Percentiles rank a stretch among this genome's conserved stretches.
phyloP scores from a whole-genome alignment of 2,888 invertebrate species.

The Sphaerophoria rueppellii region DNA sequence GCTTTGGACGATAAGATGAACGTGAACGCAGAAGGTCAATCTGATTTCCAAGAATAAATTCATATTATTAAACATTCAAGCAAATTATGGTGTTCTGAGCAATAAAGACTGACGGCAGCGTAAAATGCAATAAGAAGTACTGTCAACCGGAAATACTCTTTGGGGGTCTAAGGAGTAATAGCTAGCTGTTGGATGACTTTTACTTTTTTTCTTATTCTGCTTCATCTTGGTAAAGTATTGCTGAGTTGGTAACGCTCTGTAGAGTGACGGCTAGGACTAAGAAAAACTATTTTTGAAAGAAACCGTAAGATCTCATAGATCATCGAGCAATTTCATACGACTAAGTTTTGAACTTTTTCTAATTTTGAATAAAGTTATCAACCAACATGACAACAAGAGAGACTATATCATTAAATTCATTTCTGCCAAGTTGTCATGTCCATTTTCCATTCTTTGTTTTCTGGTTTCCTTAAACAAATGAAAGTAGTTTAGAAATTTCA shows the following conservation, averaged over 20 bases:
- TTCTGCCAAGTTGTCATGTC: conserved; percentile 4
- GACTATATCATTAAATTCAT: neutral
- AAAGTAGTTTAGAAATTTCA: neutral
- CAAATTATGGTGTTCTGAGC: no score
- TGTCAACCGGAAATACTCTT: neutral
- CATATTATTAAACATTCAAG: no score
- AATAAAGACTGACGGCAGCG: neutral
- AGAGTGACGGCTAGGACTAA: no score
- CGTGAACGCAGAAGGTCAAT: neutral
- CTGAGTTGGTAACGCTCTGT: no score
- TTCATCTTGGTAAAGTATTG: neutral
- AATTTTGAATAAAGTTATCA: neutral
- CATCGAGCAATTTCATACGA: neutral
- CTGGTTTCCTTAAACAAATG: neutral
- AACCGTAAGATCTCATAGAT: no score
- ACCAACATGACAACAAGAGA: neutral
- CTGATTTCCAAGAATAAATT: no score
- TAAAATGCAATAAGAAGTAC: neutral
- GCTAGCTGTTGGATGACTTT: no score
- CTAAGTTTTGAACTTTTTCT: neutral
- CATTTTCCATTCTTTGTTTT: neutral
- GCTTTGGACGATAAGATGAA: neutral
- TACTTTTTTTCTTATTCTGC: no score
- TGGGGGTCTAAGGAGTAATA: no score
- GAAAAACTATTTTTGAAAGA: no score